phyloP scores from a whole-genome alignment of 2,888 invertebrate species.

The Unio delphinus region DNA sequence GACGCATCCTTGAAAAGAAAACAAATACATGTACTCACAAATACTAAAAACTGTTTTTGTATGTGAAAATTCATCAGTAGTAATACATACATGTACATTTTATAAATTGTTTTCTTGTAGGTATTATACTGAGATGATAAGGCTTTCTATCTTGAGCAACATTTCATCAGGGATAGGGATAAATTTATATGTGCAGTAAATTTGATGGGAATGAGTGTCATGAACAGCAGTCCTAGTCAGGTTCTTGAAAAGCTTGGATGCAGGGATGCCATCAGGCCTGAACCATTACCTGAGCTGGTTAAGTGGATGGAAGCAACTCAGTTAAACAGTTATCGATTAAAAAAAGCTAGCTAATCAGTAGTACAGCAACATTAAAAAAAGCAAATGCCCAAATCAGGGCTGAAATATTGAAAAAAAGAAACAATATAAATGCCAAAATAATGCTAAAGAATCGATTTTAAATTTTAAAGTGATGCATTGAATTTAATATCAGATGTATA shows the following conservation, averaged over 20 bases:
- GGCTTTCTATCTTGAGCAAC: constrained; percentile 87
- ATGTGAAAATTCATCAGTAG: no score
- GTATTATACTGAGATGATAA: constrained; percentile 90
- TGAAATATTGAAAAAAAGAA: not conserved
- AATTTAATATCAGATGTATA: no score
- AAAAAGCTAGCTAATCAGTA: constrained; percentile 73
- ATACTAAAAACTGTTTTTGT: no score
- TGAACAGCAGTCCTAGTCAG: constrained; percentile 38
- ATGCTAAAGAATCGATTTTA: no score
- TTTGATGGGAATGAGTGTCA: constrained; percentile 82
- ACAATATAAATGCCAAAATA: no score
- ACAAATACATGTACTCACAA: no score
- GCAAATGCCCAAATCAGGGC: not conserved
- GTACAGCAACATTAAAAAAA: not conserved
- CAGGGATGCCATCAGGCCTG: constrained; percentile 25
- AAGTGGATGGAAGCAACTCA: constrained; percentile 85
- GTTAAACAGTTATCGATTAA: constrained; percentile 82
- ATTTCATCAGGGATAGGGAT: constrained; percentile 83
- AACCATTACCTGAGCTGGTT: constrained; percentile 79
- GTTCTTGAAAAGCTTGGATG: constrained; percentile 36
- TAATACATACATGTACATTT: no score
- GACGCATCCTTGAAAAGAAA: no score
- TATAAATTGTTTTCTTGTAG: constrained; percentile 71
- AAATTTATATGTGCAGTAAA: constrained; percentile 86
- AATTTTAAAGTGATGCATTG: no score